These are phyloP conservation scores for Heliothis peltigera DNA, from an alignment of 2,888 invertebrate species.

Conservation along the genomic window DNA sequence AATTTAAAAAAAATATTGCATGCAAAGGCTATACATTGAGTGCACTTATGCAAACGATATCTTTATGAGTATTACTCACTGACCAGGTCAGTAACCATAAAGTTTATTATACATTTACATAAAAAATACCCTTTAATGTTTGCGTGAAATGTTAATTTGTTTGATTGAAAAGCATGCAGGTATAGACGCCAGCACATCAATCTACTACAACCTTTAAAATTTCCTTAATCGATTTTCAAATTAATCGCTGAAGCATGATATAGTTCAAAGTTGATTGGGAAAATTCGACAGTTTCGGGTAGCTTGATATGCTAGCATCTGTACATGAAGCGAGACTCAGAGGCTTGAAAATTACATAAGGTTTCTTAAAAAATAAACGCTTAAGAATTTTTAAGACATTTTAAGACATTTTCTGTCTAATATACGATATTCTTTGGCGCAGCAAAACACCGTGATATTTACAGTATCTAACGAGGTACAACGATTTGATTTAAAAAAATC, in stretches of 20 bases:
- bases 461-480: constrained; percentile 51
- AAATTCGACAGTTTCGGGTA: no score
- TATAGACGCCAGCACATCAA: no score
- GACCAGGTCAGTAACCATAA: not conserved
- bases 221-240: no score
- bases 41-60: not conserved
- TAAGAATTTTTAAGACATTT: constrained; percentile 26
- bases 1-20: constrained; percentile 9
- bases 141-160: not conserved
- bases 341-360: no score
- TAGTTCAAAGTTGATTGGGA: no score
- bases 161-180: no score
- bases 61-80: not conserved
- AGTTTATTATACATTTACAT: not conserved
- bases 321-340: constrained; percentile 25
- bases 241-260: no score
- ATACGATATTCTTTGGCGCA: constrained; percentile 42
- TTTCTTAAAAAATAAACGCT: constrained; percentile 40
- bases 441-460: constrained; percentile 40
- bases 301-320: no score
- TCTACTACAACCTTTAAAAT: no score
- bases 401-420: constrained; percentile 22
- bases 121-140: not conserved
- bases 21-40: constrained; percentile 11
- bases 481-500: constrained; percentile 54